Conservation (phyloP, 2,113 vertebrate species). For the Antigone vipio region DNA sequence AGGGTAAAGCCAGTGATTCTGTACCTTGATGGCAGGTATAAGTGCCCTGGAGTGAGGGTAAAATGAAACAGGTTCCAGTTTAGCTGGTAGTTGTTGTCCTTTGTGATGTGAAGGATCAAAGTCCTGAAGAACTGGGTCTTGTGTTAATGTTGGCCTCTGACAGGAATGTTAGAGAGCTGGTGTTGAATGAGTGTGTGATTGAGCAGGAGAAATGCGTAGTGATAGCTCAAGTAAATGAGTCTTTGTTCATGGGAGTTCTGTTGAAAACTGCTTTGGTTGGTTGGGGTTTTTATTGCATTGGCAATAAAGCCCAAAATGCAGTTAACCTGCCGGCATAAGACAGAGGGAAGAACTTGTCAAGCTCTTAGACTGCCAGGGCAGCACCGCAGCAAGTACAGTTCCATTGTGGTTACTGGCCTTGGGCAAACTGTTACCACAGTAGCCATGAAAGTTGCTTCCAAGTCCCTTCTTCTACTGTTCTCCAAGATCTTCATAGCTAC, state of each 20-base stretch:
- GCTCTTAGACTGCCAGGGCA: background rate
- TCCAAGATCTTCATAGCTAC: background rate
- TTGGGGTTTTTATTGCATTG: background rate
- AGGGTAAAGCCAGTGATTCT: background rate
- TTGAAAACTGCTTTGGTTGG: background rate
- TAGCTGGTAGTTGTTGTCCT: background rate
- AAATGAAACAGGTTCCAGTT: background rate
- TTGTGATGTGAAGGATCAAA: background rate
- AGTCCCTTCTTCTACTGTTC: background rate
- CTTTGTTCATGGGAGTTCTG: accelerated
- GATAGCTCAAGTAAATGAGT: background rate
- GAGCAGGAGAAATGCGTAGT: background rate
- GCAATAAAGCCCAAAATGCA: background rate
- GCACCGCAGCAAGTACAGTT: background rate
- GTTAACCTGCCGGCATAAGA: background rate
- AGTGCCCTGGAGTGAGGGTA: background rate
- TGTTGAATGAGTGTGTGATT: background rate
- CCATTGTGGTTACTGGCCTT: background rate
- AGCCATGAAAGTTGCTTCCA: background rate
- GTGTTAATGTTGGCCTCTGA: background rate
- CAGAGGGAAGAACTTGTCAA: background rate
- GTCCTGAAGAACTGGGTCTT: background rate
- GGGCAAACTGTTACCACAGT: accelerated
- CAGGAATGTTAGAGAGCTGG: accelerated
- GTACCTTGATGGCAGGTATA: background rate